Evolutionary conservation across 2,888 invertebrate species (phyloP), one percentile per base, ranked within the genome.

Genomic region (Drosophila hamatofila): DNA sequence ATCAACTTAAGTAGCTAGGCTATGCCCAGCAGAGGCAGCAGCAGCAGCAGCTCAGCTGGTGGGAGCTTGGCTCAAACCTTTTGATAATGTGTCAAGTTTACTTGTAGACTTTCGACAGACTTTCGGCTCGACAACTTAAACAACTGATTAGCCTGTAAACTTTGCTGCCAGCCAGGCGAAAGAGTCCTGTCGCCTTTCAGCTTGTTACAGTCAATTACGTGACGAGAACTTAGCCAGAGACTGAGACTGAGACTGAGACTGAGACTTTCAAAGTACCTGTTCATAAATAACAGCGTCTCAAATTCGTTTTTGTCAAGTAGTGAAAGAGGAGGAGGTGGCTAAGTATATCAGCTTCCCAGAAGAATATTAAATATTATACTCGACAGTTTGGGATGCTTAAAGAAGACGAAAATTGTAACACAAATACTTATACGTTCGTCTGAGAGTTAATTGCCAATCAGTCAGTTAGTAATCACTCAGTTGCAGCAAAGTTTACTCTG

Each of bases 1-100:
- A 83, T 84, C 84, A 78, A 82, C 58, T 76, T 78, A 83, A 85
- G 86, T 78, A 76, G 82, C 69, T 55, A 54, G 66, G 62, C 61
- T 66, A 49, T 2, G 3, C 54, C 51, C n/a, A 33, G 33, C 39
- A 48, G 54, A 41, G 56, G 55, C n/a, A 33, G 33, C 44, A 48
- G 57, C 35, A 46, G 27, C 39, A 44, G 49, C 35, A 46, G 54
- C 55, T 42, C 48, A 27, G 48, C 2, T 16, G n/a, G 14, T 49
- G 21, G 59, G 62, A 60, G 37, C 33, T 61, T 55, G 9, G 54
- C 64, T 59, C 18, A 41, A 66, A 68, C 78, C 68, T 67, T 82
- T 83, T 69, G 49, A 78, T 78, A 81, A 78, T 75, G 62, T 65
- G 72, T 70, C 81, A 82, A 81, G 65, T 81, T 80, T 72, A 33